A percentile compares a stretch with the other conserved stretches of the same genome.
phyloP scores from a whole-genome alignment of 2,113 vertebrate genomes.

The Chamaetylas fuelleborni region DNA sequence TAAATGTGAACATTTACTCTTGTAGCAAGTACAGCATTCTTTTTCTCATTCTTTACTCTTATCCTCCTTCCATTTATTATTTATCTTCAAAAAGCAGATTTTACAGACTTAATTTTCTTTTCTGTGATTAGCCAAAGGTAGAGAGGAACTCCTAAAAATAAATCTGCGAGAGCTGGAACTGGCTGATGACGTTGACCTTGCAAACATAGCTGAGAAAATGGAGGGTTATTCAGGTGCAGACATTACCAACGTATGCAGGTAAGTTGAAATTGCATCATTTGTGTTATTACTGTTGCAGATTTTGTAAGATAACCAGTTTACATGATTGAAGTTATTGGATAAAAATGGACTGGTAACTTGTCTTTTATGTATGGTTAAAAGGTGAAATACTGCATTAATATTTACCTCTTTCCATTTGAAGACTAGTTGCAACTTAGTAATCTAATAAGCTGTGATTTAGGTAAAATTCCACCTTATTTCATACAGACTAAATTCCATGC shows the following conservation, averaged over 20 bases:
- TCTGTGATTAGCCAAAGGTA: constrained; percentile 81
- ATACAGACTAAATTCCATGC: background rate
- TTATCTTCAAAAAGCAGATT: background rate
- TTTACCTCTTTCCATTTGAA: background rate
- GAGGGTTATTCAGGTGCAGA: constrained; percentile 98
- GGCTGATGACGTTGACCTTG: constrained; percentile 89
- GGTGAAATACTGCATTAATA: background rate
- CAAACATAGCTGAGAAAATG: constrained; percentile 92
- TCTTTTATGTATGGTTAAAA: background rate
- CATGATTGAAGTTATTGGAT: background rate
- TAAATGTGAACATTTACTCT: background rate
- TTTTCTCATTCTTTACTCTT: background rate
- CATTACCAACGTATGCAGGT: constrained; percentile 99
- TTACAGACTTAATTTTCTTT: background rate
- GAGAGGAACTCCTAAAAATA: constrained; percentile 91
- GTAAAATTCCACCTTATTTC: background rate
- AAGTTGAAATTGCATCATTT: background rate
- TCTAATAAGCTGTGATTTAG: background rate
- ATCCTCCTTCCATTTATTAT: background rate
- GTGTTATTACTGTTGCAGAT: background rate
- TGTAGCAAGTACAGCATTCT: background rate
- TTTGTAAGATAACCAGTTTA: background rate
- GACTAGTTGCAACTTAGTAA: background rate
- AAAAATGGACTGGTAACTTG: background rate
- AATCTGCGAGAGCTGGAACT: constrained; percentile 93